Evolutionary conservation across 1,140 invertebrate genomes (phyloP), one percentile per base, ranked within the genome.

Genomic region (Lepidurus arcticus): DNA sequence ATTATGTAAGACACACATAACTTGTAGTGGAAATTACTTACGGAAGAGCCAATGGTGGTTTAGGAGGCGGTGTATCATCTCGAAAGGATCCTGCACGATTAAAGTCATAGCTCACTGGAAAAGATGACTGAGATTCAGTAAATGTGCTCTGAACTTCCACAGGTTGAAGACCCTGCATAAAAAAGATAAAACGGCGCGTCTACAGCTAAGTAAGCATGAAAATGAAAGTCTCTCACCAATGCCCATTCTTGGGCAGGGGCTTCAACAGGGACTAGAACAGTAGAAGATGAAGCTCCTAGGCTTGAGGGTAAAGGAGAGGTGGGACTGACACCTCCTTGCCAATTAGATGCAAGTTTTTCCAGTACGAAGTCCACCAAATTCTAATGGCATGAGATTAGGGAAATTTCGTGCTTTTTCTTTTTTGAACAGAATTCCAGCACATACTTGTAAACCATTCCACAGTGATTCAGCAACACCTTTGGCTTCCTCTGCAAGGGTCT

Each of bases 401-500:
- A 34, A 34, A 34, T 34, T 34, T 34, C 34, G 34, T 34, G 34
- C 34, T 34, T 34, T 34, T 34, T 3, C 42, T 78, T 42, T 78
- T 73, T 53, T 78, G 73, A 7, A 44, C 42, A 7, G 53, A 78
- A 42, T 11, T 65, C 0, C 6, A 65, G n/a, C n/a, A n/a, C 21
- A n/a, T 65, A 82, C 84, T 83, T 43, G 84, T 84, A 78, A 74
- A 21, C 78, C 78, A 21, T 78, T 74, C 26, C 84, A 82, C 21
- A 87, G 82, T 7, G 93, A 92, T 74, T 92, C 89, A 81, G 92
- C 92, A 0, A 95, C 89, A 76, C 91, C 87, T 80, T 90, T 89
- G 74, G 95, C 91, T 47, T 94, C 90, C 79, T 93, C 90, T 44
- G 89, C 89, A 34, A 95, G 93, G 84, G 92, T 90, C 88, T 81